Conservation (phyloP, 2,113 vertebrate genomes). For the Phycodurus eques region DNA sequence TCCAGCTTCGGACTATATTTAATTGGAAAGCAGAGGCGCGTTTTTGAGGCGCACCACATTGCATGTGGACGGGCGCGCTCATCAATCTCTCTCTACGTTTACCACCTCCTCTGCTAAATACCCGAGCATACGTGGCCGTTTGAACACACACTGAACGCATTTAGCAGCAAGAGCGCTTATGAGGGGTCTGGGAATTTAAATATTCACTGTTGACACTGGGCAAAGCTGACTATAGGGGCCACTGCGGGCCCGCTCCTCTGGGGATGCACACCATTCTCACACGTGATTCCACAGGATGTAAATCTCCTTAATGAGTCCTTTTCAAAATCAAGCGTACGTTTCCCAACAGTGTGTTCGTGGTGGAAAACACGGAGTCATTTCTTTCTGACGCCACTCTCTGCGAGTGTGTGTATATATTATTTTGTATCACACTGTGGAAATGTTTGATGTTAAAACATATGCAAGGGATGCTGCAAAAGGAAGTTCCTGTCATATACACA, state of each 20-base stretch:
- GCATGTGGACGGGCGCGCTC: constrained; percentile 61
- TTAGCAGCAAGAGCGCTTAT: constrained; percentile 93
- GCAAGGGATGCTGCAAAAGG: background rate
- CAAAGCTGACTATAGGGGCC: constrained; percentile 84
- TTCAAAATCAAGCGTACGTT: background rate
- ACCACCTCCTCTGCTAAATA: constrained; percentile 51
- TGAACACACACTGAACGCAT: constrained; percentile 89
- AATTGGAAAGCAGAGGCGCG: constrained; percentile 36
- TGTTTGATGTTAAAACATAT: background rate
- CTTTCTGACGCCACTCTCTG: background rate
- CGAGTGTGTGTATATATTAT: background rate
- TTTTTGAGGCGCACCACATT: constrained; percentile 60
- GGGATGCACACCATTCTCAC: constrained; percentile 76
- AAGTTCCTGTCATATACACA: background rate
- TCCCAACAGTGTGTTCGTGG: background rate
- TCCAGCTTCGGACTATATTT: constrained; percentile 40
- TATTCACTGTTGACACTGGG: constrained; percentile 97
- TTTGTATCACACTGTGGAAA: background rate
- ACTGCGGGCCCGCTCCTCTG: constrained; percentile 69
- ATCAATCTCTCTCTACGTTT: constrained; percentile 58
- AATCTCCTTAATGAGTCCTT: constrained; percentile 1
- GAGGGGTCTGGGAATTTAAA: constrained; percentile 98
- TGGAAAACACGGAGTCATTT: background rate
- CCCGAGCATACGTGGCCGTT: constrained; percentile 34
- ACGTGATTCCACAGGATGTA: constrained; percentile 26